These are phyloP conservation scores for Amia ocellicauda DNA, from an alignment of 2,113 vertebrate genomes.

Conservation along the genomic window DNA sequence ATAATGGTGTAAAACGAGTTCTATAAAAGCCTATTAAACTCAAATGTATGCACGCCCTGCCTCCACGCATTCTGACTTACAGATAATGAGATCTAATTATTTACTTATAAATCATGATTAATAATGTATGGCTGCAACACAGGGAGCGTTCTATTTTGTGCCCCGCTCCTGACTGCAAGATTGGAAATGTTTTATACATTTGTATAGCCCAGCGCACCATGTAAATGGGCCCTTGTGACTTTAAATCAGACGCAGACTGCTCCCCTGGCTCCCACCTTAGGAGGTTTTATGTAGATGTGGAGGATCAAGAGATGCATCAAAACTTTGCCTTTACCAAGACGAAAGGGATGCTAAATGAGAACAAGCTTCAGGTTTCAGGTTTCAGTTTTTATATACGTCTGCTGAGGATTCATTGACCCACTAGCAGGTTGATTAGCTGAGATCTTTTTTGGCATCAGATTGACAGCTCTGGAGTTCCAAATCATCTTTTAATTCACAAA, in stretches of 20 bases:
- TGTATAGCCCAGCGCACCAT: not conserved
- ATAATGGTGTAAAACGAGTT: conserved; percentile 39
- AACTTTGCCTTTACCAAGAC: not conserved
- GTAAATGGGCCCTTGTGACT: not conserved
- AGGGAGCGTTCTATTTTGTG: conserved; percentile 16
- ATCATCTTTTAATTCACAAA: too few relatives aligned
- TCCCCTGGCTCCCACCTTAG: not conserved
- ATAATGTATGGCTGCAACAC: conserved; percentile 36
- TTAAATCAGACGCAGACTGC: not conserved
- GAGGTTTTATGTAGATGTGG: too few relatives aligned
- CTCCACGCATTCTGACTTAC: conserved; percentile 36
- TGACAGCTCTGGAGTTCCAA: too few relatives aligned
- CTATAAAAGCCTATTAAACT: conserved; percentile 51
- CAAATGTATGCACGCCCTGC: conserved; percentile 44
- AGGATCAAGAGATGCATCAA: not conserved
- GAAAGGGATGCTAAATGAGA: not conserved
- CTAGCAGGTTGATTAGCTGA: not conserved
- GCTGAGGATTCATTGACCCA: not conserved
- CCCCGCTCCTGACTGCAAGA: conserved; percentile 35
- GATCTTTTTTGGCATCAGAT: not conserved
- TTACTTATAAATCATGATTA: conserved; percentile 50
- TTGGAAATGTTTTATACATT: conserved; percentile 20
- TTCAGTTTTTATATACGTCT: too few relatives aligned
- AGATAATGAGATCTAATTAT: conserved; percentile 52
- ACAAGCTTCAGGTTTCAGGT: not conserved